A percentile compares a stretch with the other conserved stretches of the same genome.
Conservation (phyloP, 2,888 invertebrate species). For the Lacanobia oleracea region DNA sequence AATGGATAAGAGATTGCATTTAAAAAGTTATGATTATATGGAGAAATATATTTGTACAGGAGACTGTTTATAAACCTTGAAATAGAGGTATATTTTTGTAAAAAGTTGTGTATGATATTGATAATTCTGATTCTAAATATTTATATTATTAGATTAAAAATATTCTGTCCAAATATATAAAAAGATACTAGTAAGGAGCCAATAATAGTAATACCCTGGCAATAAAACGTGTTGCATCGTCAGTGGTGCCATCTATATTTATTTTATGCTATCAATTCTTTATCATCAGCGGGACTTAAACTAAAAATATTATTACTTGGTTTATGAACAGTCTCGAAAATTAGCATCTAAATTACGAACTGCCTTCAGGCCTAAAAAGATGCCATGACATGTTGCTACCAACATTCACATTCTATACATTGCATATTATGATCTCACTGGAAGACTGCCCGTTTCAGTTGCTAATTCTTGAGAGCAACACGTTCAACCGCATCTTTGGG, state of each 20-base stretch:
- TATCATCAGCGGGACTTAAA: background rate
- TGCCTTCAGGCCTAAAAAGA: constrained; percentile 59
- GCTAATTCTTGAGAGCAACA: constrained; percentile 49
- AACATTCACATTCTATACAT: constrained; percentile 39
- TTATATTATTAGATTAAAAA: constrained; percentile 20
- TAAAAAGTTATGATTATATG: constrained; percentile 47
- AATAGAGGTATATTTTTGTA: constrained; percentile 58
- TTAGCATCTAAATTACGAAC: constrained; percentile 55
- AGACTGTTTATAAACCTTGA: constrained; percentile 57
- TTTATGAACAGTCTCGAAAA: constrained; percentile 63
- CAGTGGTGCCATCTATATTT: constrained; percentile 28
- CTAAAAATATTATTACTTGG: constrained; percentile 40
- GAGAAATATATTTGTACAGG: constrained; percentile 52
- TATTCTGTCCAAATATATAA: constrained; percentile 11
- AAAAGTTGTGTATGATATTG: constrained; percentile 17
- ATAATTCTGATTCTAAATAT: constrained; percentile 46
- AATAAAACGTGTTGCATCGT: background rate
- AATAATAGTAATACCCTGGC: background rate
- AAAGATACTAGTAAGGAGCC: background rate
- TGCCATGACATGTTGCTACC: constrained; percentile 52
- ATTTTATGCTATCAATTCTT: constrained; percentile 2
- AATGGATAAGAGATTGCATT: constrained; percentile 47
- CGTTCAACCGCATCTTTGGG: constrained; percentile 34
- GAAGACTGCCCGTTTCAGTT: constrained; percentile 38
- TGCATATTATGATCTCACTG: constrained; percentile 43